A percentile compares a stretch with the other conserved stretches of the same genome.
Evolutionary conservation across 2,797 vertebrate genomes (phyloP).

Genomic region (Rhinoraja longicauda): DNA sequence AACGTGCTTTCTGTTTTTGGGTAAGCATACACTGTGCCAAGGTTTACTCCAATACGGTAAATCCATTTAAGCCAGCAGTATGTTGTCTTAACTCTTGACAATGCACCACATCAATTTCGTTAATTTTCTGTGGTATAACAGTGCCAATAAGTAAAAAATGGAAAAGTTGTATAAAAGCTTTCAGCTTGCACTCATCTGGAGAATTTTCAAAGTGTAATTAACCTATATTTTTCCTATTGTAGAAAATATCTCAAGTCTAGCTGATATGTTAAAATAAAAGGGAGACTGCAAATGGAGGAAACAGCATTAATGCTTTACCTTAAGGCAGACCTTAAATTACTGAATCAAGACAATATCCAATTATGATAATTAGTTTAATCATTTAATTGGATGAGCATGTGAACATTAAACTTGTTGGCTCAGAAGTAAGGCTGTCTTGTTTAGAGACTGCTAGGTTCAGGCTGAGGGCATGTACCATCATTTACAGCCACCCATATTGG

Average conservation of each 20-base stretch:
- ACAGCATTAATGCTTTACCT: neutral
- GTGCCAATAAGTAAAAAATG: neutral
- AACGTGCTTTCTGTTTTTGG: neutral
- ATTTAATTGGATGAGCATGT: neutral
- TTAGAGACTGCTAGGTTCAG: neutral
- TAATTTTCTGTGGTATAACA: neutral
- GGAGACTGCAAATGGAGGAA: neutral
- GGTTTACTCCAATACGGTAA: neutral
- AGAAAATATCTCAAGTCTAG: neutral
- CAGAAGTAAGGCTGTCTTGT: neutral
- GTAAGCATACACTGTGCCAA: neutral
- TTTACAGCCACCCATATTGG: neutral
- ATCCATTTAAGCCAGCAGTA: neutral
- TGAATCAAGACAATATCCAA: neutral
- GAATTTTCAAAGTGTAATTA: constrained; percentile 6
- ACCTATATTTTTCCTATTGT: neutral
- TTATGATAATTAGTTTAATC: neutral
- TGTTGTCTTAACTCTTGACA: neutral
- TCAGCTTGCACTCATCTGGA: neutral
- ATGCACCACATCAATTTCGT: neutral
- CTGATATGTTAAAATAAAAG: neutral
- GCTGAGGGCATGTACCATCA: neutral
- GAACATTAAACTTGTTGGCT: neutral
- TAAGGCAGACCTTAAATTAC: neutral
- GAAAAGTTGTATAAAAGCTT: neutral